Percentiles rank a stretch among this genome's conserved stretches.
phyloP scores from a whole-genome alignment of 2,888 invertebrate genomes.

The Tinea semifulvella region DNA sequence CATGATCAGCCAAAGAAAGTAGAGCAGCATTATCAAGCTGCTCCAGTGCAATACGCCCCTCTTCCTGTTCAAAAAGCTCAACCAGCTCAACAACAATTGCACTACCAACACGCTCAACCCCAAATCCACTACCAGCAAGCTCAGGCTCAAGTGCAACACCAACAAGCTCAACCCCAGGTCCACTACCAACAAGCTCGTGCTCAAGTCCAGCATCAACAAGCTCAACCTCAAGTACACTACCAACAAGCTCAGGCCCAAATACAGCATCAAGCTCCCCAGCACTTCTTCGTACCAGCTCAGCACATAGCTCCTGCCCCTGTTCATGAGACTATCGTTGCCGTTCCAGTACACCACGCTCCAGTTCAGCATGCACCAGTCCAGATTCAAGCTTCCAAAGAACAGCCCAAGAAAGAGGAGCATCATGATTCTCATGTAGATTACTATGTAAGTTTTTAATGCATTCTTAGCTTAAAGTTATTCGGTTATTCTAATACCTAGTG shows the following conservation, averaged over 20 bases:
- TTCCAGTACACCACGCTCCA: conserved; percentile 23
- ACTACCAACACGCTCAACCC: conserved; percentile 3
- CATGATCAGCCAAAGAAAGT: conserved; percentile 33
- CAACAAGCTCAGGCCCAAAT: conserved; percentile 3
- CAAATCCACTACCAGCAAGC: conserved; percentile 5
- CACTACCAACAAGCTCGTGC: neutral
- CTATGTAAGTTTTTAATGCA: conserved; percentile 38
- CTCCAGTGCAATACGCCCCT: conserved; percentile 15
- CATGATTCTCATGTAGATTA: conserved; percentile 29
- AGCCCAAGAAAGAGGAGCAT: neutral
- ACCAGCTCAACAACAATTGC: neutral
- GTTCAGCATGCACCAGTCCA: no score
- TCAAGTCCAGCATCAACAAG: conserved; percentile 6
- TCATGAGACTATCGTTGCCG: conserved; percentile 25
- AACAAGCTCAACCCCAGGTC: conserved; percentile 10
- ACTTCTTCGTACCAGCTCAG: conserved; percentile 25
- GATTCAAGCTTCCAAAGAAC: conserved; percentile 16
- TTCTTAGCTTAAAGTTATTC: no score
- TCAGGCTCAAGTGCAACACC: conserved; percentile 7
- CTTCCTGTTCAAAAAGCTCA: conserved; percentile 7
- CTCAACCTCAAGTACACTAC: conserved; percentile 8
- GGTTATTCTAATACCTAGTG: no score
- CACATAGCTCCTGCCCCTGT: conserved; percentile 24
- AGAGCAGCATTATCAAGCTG: conserved; percentile 21
- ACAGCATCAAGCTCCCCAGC: conserved; percentile 17